Evolutionary conservation across 2,797 vertebrate species (phyloP), one percentile per base, ranked within the genome.

Genomic region (Enteromius afrohamiltoni): DNA sequence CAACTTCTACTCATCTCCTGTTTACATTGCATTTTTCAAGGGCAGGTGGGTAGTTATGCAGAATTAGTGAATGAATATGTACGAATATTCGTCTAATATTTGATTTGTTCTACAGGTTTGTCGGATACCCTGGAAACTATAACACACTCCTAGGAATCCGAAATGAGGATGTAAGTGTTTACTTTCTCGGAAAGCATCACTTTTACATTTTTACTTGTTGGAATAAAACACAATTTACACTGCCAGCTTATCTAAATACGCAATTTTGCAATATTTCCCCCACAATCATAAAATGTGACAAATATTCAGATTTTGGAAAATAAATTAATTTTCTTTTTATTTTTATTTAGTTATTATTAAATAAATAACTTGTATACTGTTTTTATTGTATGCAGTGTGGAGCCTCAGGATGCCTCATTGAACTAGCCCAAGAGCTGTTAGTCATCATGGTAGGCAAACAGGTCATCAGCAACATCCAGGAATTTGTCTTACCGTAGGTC

Each of bases 21-120:
- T 96, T 90, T 96, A 94, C 1, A 93, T 96, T 90, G 95, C 96
- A 14, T 96, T 96, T 92, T 95, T 96, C 89, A 97, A 96, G 91
- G 96, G 95, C 87, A 93, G 93, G 95, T 94, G 86, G 87, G 89
- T 78, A 89, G 71, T 23, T 6, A 31, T 69, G 42, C 58, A 93
- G 94, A 87, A 94, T 93, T 0, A 93, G 16, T 92, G 92, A 0
- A 34, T 94, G 67, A 71, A 14, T 95, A 94, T 85, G 89, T 95
- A 0, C 90, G 92, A 37, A 96, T 96, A 93, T 95, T 96, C 92
- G 94, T 93, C 95, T 77, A 90, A 92, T 31, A 69, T 82, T 86
- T 85, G 26, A 65, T 85, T 47, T 75, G 45, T 76, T 70, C 82
- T 60, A 9, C 77, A 95, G 95, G 89, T 95, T 95, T 90, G 93